Base-by-base conservation (phyloP, 2,113 vertebrate species). In the Excalfactoria chinensis region DNA sequence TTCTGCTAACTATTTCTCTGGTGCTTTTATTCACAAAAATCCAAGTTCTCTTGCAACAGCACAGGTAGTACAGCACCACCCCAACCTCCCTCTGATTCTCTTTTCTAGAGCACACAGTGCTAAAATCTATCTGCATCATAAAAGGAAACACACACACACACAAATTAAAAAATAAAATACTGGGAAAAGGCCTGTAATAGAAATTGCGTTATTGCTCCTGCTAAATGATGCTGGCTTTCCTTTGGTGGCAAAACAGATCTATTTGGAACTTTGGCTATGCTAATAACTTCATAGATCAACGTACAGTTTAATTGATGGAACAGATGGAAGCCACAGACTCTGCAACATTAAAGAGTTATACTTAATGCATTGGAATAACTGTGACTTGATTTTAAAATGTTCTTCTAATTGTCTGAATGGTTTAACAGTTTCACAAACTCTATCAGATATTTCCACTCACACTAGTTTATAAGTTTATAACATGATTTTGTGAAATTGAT, bases 261-360 rank as follows among this genome's bases (percentile, higher is more conserved):
- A 51, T 89, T 76, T 93, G 88, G 88, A 93, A 96, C 74, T 93
- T 97, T 43, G 69, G 83, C 85, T 86, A 85, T 95, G 89, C 83
- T 97, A 96, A 95, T 96, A 96, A 97, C 92, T 95, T 91, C 95
- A 96, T 93, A 97, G 90, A 96, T 95, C 94, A 97, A 90, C 5
- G 89, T 84, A 84, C 20, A 6, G 68, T 97, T 97, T 96, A 97
- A 97, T 96, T 95, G 94, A 96, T 96, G 55, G 95, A 96, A 96
- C 95, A 97, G 96, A 96, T 96, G 93, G 96, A 93, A 95, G 92
- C 91, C 73, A 93, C 91, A 96, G 95, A 96, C 81, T 95, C 86
- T 6, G 4, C 92, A 78, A 89, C 92, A 94, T 95, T 95, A 95
- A 92, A 88, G 90, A 97, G 72, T 96, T 96, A 77, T 82, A 96